Conservation (phyloP, 2,888 invertebrate genomes). For the Habroteleia sp. region DNA sequence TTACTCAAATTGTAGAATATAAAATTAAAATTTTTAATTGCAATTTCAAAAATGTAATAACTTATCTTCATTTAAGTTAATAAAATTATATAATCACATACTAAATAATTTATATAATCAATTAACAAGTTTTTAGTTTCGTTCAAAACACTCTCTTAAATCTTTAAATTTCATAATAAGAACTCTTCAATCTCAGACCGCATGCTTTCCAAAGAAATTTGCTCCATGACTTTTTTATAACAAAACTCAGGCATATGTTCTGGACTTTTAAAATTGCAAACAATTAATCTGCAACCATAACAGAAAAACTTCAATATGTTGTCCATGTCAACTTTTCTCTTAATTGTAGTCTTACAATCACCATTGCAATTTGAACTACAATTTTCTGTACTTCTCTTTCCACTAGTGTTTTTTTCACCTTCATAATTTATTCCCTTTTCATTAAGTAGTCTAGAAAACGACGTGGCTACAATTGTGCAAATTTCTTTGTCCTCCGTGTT, state of each 20-base stretch:
- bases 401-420: not conserved
- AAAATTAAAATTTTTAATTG: too few species aligned
- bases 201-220: slow-evolving; percentile 71
- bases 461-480: slow-evolving; percentile 84
- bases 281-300: slow-evolving; percentile 79
- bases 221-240: slow-evolving; percentile 63
- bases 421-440: slow-evolving; percentile 66
- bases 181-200: slow-evolving; percentile 76
- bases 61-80: too few species aligned
- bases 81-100: too few species aligned
- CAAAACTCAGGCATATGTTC: slow-evolving; percentile 70
- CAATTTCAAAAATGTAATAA: too few species aligned
- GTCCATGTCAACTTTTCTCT: slow-evolving; percentile 45
- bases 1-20: too few species aligned
- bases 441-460: slow-evolving; percentile 82
- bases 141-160: too few species aligned
- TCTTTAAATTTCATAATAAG: slow-evolving; percentile 69
- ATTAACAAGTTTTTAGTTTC: too few species aligned
- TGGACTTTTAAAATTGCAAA: slow-evolving; percentile 71
- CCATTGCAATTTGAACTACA: slow-evolving; percentile 53
- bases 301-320: slow-evolving; percentile 74
- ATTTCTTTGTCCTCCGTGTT: slow-evolving; percentile 76
- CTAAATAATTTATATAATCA: too few species aligned
- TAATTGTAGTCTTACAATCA: slow-evolving; percentile 52
- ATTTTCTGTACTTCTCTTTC: slow-evolving; percentile 12